phyloP scores from a whole-genome alignment of 1,140 invertebrate species.

The Bombus picipes region DNA sequence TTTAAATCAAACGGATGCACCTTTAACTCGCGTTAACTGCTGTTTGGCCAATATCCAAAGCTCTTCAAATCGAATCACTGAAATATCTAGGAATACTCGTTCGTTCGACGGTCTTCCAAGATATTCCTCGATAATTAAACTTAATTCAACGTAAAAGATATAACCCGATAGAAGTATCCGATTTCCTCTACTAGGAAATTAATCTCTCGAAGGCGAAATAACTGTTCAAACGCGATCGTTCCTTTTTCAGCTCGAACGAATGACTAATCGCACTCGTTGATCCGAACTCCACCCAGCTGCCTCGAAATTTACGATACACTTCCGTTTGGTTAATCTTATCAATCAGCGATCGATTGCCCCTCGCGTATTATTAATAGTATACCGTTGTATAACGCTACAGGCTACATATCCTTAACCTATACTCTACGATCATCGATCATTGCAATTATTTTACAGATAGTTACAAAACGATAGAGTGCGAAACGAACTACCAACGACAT shows the following conservation, averaged over 20 bases:
- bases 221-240: not conserved
- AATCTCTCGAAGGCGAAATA: not conserved
- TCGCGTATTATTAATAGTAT: not conserved
- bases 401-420: not conserved
- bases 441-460: not conserved
- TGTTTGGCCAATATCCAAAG: not conserved
- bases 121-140: not conserved
- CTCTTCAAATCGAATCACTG: no score
- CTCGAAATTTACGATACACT: not conserved
- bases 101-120: not conserved
- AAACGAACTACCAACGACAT: not conserved
- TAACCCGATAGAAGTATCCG: not conserved
- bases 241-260: not conserved
- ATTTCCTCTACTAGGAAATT: not conserved
- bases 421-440: not conserved
- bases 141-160: not conserved
- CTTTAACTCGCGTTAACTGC: not conserved
- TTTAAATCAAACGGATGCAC: not conserved
- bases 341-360: not conserved
- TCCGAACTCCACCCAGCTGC: not conserved
- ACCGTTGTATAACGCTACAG: not conserved
- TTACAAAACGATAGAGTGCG: not conserved
- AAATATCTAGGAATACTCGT: not conserved
- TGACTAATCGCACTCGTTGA: not conserved
- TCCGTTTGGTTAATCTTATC: not conserved